phyloP scores from a whole-genome alignment of 2,113 vertebrate species.

The Pteronura brasiliensis region DNA sequence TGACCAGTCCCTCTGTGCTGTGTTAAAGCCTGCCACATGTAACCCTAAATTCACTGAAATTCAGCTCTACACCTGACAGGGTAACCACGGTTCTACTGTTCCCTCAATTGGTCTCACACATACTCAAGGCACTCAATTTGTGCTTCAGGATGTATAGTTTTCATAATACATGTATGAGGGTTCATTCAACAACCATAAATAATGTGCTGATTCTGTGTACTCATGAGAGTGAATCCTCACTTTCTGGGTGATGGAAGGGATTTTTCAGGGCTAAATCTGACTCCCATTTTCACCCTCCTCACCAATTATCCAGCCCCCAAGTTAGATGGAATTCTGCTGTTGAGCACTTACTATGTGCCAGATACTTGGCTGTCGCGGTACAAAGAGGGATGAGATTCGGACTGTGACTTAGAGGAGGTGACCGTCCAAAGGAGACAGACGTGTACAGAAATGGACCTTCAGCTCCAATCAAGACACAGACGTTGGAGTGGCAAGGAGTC shows the following conservation, averaged over 20 bases:
- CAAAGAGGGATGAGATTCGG: background rate
- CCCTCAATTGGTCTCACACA: background rate
- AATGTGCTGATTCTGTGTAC: background rate
- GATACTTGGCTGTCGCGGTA: fast-evolving
- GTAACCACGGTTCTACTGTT: background rate
- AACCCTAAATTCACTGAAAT: background rate
- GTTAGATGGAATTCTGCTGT: background rate
- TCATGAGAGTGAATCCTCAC: background rate
- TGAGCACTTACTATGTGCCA: background rate
- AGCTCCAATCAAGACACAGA: background rate
- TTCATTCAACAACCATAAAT: background rate
- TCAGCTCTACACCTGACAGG: background rate
- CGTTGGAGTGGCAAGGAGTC: background rate
- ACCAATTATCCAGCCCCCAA: background rate
- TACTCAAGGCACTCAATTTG: background rate
- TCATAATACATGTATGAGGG: background rate
- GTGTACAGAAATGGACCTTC: background rate
- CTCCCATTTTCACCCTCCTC: background rate
- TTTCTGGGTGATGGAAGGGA: background rate
- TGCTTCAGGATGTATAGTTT: background rate
- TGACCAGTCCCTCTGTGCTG: background rate
- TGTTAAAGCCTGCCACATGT: background rate
- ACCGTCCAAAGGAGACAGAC: background rate
- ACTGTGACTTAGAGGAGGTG: background rate
- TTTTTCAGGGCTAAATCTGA: background rate